These are phyloP conservation scores for Glandiceps talaboti DNA, from an alignment of 53 echinoderm and acorn worm genomes.

Conservation along the genomic window DNA sequence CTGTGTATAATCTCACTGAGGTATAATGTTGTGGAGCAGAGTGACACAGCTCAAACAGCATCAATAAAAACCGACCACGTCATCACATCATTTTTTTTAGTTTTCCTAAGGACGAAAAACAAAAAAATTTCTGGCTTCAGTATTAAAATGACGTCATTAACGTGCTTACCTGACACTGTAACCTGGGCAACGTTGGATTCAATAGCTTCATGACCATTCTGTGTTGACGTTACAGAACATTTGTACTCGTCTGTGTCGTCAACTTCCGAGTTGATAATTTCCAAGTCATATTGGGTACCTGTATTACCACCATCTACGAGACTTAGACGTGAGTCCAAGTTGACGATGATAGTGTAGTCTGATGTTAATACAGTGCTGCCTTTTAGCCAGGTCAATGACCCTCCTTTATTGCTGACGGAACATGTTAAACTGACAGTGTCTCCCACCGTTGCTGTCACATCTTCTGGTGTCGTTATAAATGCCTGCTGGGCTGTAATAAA, in stretches of 20 bases:
- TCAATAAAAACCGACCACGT: too few species aligned
- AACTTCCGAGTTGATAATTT: slow-evolving; percentile 31
- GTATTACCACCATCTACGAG: slow-evolving; percentile 34
- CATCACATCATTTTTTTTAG: too few species aligned
- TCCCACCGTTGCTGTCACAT: slow-evolving; percentile 33
- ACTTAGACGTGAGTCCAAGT: slow-evolving; percentile 22
- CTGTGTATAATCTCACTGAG: too few species aligned
- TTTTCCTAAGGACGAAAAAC: too few species aligned
- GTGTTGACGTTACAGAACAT: slow-evolving; percentile 50
- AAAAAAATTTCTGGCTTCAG: too few species aligned
- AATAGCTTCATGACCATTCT: slow-evolving; percentile 13
- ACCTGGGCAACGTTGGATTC: slow-evolving; percentile 21
- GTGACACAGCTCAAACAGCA: too few species aligned
- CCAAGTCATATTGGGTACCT: slow-evolving; percentile 39
- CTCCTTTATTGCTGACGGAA: slow-evolving; percentile 48
- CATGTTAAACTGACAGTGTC: slow-evolving; percentile 33
- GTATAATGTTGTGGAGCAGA: too few species aligned
- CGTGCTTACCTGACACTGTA: slow-evolving; percentile 53
- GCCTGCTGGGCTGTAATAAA: slow-evolving; percentile 13
- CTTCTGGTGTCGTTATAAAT: slow-evolving; percentile 27
- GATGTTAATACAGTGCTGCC: slow-evolving; percentile 19
- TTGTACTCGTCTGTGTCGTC: slow-evolving; percentile 42
- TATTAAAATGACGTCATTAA: too few species aligned
- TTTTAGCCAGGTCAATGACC: slow-evolving; percentile 52
- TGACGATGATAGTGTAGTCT: slow-evolving; percentile 37